Percentiles rank a stretch among this genome's conserved stretches.
These are phyloP conservation scores for Varroa destructor DNA, from an alignment of 1,140 invertebrate species.

Conservation along the genomic window DNA sequence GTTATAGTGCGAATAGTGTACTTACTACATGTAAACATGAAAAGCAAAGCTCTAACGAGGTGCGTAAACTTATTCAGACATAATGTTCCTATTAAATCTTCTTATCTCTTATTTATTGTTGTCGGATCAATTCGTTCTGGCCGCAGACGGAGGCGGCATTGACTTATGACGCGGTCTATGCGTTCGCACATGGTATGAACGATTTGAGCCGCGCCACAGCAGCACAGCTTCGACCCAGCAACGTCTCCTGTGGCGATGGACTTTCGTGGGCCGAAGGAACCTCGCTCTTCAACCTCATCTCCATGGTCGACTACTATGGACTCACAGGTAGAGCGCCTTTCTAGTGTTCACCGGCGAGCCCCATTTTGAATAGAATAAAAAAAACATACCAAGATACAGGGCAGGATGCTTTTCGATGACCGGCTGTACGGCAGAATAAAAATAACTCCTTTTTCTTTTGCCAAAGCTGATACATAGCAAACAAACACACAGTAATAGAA, in stretches of 20 bases:
- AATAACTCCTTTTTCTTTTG: too few species aligned
- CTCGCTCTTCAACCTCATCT: slow-evolving; percentile 76
- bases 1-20: too few species aligned
- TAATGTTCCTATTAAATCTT: not conserved
- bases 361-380: too few species aligned
- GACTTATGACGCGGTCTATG: slow-evolving; percentile 76
- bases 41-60: too few species aligned
- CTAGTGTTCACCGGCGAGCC: slow-evolving; percentile 23
- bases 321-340: slow-evolving; percentile 47
- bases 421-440: too few species aligned
- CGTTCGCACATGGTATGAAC: slow-evolving; percentile 64
- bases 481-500: too few species aligned
- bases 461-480: too few species aligned
- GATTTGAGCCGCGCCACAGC: slow-evolving; percentile 55
- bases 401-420: too few species aligned
- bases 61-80: not conserved
- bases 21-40: too few species aligned
- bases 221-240: slow-evolving; percentile 49
- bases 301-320: slow-evolving; percentile 38
- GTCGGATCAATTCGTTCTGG: not conserved
- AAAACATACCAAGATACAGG: too few species aligned
- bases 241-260: slow-evolving; percentile 68
- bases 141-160: slow-evolving; percentile 75
- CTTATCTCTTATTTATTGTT: too few species aligned
- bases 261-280: slow-evolving; percentile 70